Base-by-base conservation (phyloP, 2,797 vertebrate species). In the Huso huso region DNA sequence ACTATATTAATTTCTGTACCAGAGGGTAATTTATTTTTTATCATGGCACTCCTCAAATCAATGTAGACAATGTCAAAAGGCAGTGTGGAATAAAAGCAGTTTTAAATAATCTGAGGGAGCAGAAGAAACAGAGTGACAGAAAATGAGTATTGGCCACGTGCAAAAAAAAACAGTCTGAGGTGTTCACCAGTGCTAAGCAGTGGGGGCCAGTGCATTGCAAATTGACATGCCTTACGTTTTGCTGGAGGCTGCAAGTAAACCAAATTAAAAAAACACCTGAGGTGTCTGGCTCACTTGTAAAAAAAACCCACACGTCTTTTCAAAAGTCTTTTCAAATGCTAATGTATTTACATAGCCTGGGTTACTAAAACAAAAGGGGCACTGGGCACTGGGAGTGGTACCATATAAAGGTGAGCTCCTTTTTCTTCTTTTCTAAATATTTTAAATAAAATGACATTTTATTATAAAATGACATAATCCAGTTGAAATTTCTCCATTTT, bases 321-420 rank as follows among this genome's bases (percentile, higher is more conserved):
- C 78, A 75, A 66, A 69, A 75, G 78, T 51, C 68, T 65, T 66
- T 75, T 69, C 57, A 66, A 68, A 60, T 68, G 63, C 66, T 69
- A 67, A 77, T 75, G 69, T 79, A 71, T 75, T 81, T 81, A 83
- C 65, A 64, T 80, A 77, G 69, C 78, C 71, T 3, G 37, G 76
- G 82, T 84, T 81, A 82, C 68, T 72, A 81, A 82, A 84, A 86
- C 80, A 83, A 81, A 81, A 62, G 8, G 64, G 49, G 67, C 76
- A 77, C 73, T 37, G 64, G 49, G 67, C 76, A 77, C 73, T 37
- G 23, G 2, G 23, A 37, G 23, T 2, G 23, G 4, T 37, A 2
- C 23, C 4, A 37, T 37, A 37, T 37, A 37, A 37, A 37, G 23
- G 4, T 37, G 2, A 37, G 23, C 23, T 37, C 2, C 23, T 37